A percentile compares a stretch with the other conserved stretches of the same genome.
phyloP scores from a whole-genome alignment of 2,797 vertebrate genomes.

The Phaenicophaeus curvirostris region DNA sequence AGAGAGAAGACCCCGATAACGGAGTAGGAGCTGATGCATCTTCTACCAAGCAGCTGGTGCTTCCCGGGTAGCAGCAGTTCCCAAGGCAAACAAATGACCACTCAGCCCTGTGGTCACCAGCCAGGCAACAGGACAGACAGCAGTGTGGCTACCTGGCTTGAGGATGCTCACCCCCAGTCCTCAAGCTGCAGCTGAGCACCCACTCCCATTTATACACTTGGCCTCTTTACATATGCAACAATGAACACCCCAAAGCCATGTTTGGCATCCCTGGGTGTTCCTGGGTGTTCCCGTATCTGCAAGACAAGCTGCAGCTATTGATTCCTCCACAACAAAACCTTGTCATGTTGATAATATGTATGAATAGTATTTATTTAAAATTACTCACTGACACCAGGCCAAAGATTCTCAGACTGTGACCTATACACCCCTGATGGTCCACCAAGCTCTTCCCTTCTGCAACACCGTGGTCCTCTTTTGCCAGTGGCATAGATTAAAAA shows the following conservation, averaged over 20 bases:
- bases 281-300: not conserved
- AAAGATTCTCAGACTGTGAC: not conserved
- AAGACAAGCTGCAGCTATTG: not conserved
- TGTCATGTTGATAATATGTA: not conserved
- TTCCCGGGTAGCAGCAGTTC: not conserved
- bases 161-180: not conserved
- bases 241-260: not conserved
- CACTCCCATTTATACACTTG: not conserved
- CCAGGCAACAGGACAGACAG: not conserved
- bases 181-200: not conserved
- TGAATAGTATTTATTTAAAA: not conserved
- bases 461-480: not conserved
- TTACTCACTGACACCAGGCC: not conserved
- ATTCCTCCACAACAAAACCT: not conserved
- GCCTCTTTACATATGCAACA: not conserved
- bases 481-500: not conserved
- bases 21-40: not conserved
- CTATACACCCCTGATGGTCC: not conserved
- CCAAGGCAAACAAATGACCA: rapidly evolving
- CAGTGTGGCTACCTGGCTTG: rapidly evolving
- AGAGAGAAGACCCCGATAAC: not conserved
- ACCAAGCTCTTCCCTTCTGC: not conserved
- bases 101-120: not conserved
- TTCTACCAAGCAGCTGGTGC: not conserved
- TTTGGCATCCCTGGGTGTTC: not conserved